Evolutionary conservation across 2,888 invertebrate species (phyloP), one percentile per base, ranked within the genome.

Genomic region (Coelogynopora nodosa): DNA sequence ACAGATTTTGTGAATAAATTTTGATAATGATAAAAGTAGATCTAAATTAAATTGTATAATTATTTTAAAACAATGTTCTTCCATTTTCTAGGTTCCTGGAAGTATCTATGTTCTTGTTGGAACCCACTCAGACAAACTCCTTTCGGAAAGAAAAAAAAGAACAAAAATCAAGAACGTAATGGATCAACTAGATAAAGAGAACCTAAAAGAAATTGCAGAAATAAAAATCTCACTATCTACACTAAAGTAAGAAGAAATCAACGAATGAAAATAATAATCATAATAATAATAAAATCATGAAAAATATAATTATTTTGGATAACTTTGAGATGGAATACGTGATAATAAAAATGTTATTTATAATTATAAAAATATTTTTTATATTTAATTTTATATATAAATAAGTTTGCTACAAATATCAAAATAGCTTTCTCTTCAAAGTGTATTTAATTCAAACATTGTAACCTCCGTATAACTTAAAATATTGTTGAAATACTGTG

Each of bases 71-170:
- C 5, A 49, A 49, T 18, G 49, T 13, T 49, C 49, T 5, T n/a
- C n/a, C n/a, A n/a, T n/a, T n/a, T n/a, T 49, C 18, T 74, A 74
- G 74, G 74, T 23, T 74, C 74, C 74, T 74, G 74, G 74, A 2
- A 74, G 74, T 23, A 26, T 74, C 2, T 74, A n/a, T 23, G 74
- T 74, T 74, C 74, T 74, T 74, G 74, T 74, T 13, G 74, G 74
- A 74, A 74, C 74, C 2, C 74, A 74, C 23, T 74, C 74, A 5
- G 74, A 74, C 23, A 74, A 74, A 23, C 2, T 74, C 23, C 18
- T 74, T 26, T 74, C 74, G 27, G 74, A 74, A 74, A 74, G 27
- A 74, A 74, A 26, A 74, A 74, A 74, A 26, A 74, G 2, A 74
- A 23, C 23, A 2, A 74, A 74, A 23, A 74, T 74, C 27, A 5